Percentiles rank a stretch among this genome's conserved stretches.
Conservation (phyloP, 1,140 invertebrate genomes). For the Aphis craccivora region DNA sequence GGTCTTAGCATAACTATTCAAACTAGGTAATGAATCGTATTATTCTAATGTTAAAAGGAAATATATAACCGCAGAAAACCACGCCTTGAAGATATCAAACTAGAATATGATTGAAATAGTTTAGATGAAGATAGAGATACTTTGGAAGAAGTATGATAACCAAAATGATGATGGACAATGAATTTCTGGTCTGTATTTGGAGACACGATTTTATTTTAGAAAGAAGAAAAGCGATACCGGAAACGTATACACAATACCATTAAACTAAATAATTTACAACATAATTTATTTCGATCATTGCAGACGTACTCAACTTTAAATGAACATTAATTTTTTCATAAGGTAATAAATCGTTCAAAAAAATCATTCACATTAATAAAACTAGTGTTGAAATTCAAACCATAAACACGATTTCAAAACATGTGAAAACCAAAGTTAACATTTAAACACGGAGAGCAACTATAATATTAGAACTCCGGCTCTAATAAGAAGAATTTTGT, state of each 20-base stretch:
- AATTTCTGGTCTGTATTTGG: background rate
- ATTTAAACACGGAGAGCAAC: no score
- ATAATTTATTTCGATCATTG: background rate
- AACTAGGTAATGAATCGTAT: background rate
- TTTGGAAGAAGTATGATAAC: background rate
- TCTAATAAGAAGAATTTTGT: background rate
- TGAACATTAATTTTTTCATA: background rate
- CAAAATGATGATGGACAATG: background rate
- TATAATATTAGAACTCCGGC: background rate
- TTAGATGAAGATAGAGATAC: background rate
- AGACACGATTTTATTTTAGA: background rate
- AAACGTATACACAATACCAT: background rate
- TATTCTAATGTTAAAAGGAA: background rate
- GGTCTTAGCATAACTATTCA: background rate
- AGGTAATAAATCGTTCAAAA: background rate
- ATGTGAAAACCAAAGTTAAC: background rate
- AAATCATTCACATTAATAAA: background rate
- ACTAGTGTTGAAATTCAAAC: background rate
- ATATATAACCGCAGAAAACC: background rate
- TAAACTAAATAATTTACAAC: background rate
- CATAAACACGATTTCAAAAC: background rate
- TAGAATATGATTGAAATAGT: background rate
- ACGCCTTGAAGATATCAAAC: background rate
- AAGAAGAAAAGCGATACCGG: background rate
- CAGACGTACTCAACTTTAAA: background rate